A percentile compares a stretch with the other conserved stretches of the same genome.
Evolutionary conservation across 2,888 invertebrate genomes (phyloP).

Genomic region (Mesorhabditis spiculigera): DNA sequence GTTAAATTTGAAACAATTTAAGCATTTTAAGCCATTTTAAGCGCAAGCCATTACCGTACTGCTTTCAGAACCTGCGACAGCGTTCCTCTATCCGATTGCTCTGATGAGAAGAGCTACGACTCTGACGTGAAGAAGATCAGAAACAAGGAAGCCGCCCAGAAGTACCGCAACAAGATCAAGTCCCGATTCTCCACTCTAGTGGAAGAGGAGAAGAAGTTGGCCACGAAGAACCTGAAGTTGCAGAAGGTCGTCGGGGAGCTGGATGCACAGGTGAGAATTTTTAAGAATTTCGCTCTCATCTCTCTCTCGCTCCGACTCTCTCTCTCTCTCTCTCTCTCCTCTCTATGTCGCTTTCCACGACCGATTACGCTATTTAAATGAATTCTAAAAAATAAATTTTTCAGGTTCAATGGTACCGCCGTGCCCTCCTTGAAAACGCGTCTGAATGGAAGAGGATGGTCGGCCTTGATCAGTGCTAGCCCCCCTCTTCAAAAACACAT

Average conservation of each 20-base stretch:
- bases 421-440: background rate
- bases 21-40: background rate
- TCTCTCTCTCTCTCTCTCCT: no score
- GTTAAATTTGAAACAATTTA: background rate
- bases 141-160: background rate
- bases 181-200: background rate
- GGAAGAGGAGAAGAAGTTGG: conserved; percentile 6
- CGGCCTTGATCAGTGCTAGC: no score
- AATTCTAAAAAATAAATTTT: background rate
- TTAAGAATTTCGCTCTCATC: background rate
- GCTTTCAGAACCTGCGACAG: conserved; percentile 1
- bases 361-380: no score
- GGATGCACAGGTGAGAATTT: background rate
- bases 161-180: background rate
- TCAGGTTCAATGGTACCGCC: background rate
- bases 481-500: no score
- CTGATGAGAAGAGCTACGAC: background rate
- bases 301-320: no score
- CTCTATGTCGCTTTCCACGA: no score
- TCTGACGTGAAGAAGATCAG: background rate
- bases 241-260: conserved; percentile 1
- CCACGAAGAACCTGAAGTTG: background rate
- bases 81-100: background rate
- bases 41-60: background rate
- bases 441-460: background rate